These are phyloP conservation scores for Clarias platycephalus DNA, from an alignment of 2,797 vertebrate genomes.

Conservation along the genomic window DNA sequence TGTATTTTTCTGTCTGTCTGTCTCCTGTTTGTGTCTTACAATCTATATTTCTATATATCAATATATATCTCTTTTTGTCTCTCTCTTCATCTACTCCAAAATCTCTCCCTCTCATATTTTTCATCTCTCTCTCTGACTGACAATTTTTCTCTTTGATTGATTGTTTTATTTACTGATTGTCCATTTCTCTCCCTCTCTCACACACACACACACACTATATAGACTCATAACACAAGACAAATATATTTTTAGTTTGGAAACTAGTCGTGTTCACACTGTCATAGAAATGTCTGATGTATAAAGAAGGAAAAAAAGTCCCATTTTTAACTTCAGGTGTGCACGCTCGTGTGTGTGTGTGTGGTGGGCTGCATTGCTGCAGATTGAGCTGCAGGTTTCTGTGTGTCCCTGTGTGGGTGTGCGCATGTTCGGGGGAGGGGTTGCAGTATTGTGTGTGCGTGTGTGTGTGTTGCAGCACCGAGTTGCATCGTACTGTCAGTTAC, in stretches of 20 bases:
- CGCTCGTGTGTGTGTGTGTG: neutral
- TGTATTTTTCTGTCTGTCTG: neutral
- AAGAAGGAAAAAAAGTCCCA: neutral
- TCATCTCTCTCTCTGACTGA: no score
- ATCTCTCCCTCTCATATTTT: no score
- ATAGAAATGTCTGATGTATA: neutral
- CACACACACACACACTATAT: neutral
- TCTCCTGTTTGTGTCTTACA: no score
- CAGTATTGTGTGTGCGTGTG: slow-evolving; percentile 27
- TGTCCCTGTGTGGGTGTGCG: neutral
- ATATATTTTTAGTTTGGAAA: no score
- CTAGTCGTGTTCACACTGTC: no score
- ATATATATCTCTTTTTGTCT: no score
- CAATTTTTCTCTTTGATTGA: no score
- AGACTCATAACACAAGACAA: neutral
- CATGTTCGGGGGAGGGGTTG: neutral
- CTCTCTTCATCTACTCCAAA: no score
- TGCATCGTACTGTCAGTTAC: slow-evolving; percentile 3
- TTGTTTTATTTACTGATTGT: no score
- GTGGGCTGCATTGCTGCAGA: slow-evolving; percentile 25
- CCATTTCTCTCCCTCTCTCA: neutral
- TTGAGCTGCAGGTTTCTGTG: slow-evolving; percentile 10
- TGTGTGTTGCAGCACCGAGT: slow-evolving; percentile 28
- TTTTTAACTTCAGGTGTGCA: neutral
- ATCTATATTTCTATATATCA: no score